Conservation (phyloP, 2,888 invertebrate genomes). For the Apotomis capreana region DNA sequence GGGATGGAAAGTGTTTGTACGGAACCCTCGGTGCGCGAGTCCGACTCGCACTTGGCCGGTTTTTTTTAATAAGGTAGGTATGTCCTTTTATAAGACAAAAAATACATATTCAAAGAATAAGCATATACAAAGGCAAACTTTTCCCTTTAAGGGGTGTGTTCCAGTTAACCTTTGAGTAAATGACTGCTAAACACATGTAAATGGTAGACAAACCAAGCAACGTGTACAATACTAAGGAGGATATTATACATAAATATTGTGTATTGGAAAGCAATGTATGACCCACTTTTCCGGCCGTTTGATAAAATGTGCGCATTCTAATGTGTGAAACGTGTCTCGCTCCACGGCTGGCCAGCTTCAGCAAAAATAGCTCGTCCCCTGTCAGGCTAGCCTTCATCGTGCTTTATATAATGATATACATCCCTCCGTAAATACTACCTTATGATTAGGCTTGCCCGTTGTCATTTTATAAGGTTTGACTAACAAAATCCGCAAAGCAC, state of each 20-base stretch:
- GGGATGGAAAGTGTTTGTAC: too few relatives aligned
- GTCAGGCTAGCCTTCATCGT: constrained; percentile 14
- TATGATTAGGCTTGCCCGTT: not conserved
- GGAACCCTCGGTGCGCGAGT: too few relatives aligned
- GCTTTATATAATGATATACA: not conserved
- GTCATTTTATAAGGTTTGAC: not conserved
- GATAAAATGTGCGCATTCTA: constrained; percentile 28
- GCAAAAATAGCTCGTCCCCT: constrained; percentile 12
- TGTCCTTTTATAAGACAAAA: too few relatives aligned
- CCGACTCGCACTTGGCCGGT: too few relatives aligned
- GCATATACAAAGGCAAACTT: too few relatives aligned
- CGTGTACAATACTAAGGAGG: too few relatives aligned
- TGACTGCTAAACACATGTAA: too few relatives aligned
- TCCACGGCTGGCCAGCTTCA: constrained; percentile 9
- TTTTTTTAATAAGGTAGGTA: too few relatives aligned
- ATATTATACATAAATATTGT: not conserved
- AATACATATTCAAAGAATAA: too few relatives aligned
- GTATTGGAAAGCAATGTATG: not conserved
- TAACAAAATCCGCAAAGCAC: not conserved
- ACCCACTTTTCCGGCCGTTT: constrained; percentile 21
- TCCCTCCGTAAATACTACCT: not conserved
- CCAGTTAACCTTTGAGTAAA: too few relatives aligned
- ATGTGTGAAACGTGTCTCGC: constrained; percentile 12
- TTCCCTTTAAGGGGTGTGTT: too few relatives aligned
- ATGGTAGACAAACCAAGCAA: too few relatives aligned